Evolutionary conservation across 2,113 vertebrate species (phyloP), one percentile per base, ranked within the genome.

Genomic region (Mirza zaza): DNA sequence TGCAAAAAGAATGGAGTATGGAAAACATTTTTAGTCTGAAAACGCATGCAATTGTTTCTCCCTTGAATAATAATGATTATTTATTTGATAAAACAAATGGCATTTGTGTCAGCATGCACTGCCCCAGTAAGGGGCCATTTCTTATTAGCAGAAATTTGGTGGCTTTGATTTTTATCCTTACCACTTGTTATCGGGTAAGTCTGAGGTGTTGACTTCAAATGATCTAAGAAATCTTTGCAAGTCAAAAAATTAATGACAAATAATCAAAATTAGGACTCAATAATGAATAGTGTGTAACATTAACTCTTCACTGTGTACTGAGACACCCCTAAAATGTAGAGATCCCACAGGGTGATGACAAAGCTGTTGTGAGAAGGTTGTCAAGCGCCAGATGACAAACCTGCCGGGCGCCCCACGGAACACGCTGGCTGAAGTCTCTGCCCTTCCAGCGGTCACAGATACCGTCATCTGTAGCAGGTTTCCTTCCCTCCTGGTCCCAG

Each of bases 41-140:
- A 82, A 36, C 8, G 1, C 4, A 8, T 20, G 11, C 1, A 15
- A 8, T 5, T 20, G 3, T 27, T 20, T 27, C 27, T 8, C 0
- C 59, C 8, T 4, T 4, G 0, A 20, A 13, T 57, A 8, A 29
- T 27, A 63, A 83, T 8, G 36, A 45, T 27, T 8, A 29, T 29
- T 0, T 10, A 10, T 55, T 42, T n/a, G 79, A 17, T 59, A 25
- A 10, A 42, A 21, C 1, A 5, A 48, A 8, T 27, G 20, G 1
- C 27, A 20, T 25, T 50, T 29, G 23, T 45, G 6, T 50, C 21
- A 6, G 6, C 6, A 15, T 36, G 2, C 6, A 0, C 10, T 5
- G 23, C 18, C 68, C 23, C 50, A 25, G 1, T 21, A 1, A 23
- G 36, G 50, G 18, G 52, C 45, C 11, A 0, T 21, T 9, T 81